These are phyloP conservation scores for Rugalucina vietnamica DNA, from an alignment of 2,888 invertebrate species.

Conservation along the genomic window DNA sequence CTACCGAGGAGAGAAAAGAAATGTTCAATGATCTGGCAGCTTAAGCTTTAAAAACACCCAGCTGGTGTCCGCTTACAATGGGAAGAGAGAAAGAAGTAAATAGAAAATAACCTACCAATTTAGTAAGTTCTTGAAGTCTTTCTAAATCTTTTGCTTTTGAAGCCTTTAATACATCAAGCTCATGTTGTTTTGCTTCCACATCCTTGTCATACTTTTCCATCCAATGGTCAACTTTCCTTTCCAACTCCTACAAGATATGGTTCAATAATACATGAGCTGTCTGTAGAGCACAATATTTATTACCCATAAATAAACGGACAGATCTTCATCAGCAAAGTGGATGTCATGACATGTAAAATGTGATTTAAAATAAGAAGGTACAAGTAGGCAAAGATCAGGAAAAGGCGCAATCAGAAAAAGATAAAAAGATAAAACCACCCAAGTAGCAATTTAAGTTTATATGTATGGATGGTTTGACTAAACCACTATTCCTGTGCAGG, in stretches of 20 bases:
- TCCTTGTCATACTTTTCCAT: slow-evolving; percentile 83
- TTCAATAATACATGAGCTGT: background rate
- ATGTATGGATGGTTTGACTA: too few species aligned
- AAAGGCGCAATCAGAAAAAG: too few species aligned
- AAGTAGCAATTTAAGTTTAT: too few species aligned
- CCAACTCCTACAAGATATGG: slow-evolving; percentile 72
- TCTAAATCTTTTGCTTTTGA: slow-evolving; percentile 83
- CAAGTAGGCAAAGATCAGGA: too few species aligned
- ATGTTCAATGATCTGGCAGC: background rate
- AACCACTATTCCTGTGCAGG: too few species aligned
- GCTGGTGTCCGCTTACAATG: too few species aligned
- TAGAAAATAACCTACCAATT: slow-evolving; percentile 80
- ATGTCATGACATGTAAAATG: too few species aligned
- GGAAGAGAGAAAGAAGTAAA: too few species aligned
- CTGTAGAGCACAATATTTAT: background rate
- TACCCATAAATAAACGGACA: background rate
- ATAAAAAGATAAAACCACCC: too few species aligned
- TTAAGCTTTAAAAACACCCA: background rate
- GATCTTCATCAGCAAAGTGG: too few species aligned
- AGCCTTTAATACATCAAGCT: slow-evolving; percentile 82
- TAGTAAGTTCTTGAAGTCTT: slow-evolving; percentile 82
- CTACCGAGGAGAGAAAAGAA: too few species aligned
- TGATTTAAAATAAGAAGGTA: too few species aligned
- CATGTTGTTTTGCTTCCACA: slow-evolving; percentile 82
- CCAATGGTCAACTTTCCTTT: slow-evolving; percentile 83